Percentiles rank a stretch among this genome's conserved stretches.
phyloP scores from a whole-genome alignment of 2,113 vertebrate species.

The Suricata suricatta region DNA sequence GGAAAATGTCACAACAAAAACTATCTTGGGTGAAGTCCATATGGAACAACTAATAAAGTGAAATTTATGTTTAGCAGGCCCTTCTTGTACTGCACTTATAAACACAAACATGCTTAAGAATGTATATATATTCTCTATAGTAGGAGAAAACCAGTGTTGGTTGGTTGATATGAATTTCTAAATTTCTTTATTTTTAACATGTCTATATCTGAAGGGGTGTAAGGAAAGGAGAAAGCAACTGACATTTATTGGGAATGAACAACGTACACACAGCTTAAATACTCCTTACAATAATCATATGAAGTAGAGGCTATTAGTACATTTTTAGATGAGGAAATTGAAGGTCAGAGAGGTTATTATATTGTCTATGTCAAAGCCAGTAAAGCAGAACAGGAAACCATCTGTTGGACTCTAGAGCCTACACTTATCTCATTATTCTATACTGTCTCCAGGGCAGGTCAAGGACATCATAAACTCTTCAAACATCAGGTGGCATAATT shows the following conservation, averaged over 20 bases:
- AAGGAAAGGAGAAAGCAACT: background rate
- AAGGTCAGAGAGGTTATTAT: background rate
- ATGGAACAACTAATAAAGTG: background rate
- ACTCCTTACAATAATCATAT: background rate
- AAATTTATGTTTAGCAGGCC: background rate
- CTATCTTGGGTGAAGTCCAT: background rate
- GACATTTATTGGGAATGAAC: background rate
- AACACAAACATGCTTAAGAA: background rate
- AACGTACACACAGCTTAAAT: background rate
- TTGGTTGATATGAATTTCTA: background rate
- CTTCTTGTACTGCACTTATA: background rate
- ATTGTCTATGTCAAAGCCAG: background rate
- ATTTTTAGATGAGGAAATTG: background rate
- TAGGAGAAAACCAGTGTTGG: background rate
- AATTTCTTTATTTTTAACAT: slow-evolving; percentile 15
- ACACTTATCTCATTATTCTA: background rate
- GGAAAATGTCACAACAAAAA: background rate
- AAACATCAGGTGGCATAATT: background rate
- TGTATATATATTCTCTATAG: background rate
- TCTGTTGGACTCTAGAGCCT: background rate
- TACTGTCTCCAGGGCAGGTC: background rate
- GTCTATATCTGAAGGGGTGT: background rate
- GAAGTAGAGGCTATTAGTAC: background rate
- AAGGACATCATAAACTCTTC: background rate
- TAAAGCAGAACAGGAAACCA: slow-evolving; percentile 6